Evolutionary conservation across 2,888 invertebrate species (phyloP).

Genomic region (Drosophila mettleri): DNA sequence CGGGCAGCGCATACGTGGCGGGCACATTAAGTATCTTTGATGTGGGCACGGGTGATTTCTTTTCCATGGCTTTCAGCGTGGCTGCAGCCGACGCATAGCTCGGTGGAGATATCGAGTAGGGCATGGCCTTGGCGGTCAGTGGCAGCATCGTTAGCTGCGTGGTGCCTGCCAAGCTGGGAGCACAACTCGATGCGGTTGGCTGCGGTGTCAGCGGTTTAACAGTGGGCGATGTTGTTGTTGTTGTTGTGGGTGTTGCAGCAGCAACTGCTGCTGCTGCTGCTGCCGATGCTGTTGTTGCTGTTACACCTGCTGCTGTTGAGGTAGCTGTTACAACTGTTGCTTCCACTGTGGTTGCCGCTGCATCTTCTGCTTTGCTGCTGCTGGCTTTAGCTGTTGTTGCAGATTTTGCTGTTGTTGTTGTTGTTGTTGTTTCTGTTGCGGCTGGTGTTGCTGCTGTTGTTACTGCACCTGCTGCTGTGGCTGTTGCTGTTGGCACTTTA

Average conservation of each 20-base stretch:
- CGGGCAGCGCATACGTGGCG: conserved; percentile 80
- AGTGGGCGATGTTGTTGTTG: conserved; percentile 17
- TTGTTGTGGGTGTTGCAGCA: neutral
- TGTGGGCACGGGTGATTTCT: conserved; percentile 82
- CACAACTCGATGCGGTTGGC: conserved; percentile 7
- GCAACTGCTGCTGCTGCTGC: conserved; percentile 49
- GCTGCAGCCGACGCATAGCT: conserved; percentile 50
- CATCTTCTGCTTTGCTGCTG: conserved; percentile 27
- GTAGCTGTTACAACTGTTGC: conserved; percentile 55
- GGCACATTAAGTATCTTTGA: conserved; percentile 82
- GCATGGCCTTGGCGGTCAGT: conserved; percentile 68
- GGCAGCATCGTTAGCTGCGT: conserved; percentile 77
- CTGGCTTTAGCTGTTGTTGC: neutral
- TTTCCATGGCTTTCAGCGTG: conserved; percentile 72
- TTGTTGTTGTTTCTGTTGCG: neutral
- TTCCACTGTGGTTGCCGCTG: conserved; percentile 10
- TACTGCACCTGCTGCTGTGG: conserved; percentile 12
- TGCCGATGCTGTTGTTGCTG: conserved; percentile 3
- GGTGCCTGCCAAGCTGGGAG: conserved; percentile 29
- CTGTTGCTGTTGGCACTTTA: conserved; percentile 83
- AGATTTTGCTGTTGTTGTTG: conserved; percentile 2
- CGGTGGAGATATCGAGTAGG: conserved; percentile 53
- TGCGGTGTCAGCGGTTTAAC: conserved; percentile 13
- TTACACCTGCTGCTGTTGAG: conserved; percentile 28
- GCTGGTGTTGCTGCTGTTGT: conserved; percentile 1